Base-by-base conservation (phyloP, 2,113 vertebrate species). In the Thomomys bottae region DNA sequence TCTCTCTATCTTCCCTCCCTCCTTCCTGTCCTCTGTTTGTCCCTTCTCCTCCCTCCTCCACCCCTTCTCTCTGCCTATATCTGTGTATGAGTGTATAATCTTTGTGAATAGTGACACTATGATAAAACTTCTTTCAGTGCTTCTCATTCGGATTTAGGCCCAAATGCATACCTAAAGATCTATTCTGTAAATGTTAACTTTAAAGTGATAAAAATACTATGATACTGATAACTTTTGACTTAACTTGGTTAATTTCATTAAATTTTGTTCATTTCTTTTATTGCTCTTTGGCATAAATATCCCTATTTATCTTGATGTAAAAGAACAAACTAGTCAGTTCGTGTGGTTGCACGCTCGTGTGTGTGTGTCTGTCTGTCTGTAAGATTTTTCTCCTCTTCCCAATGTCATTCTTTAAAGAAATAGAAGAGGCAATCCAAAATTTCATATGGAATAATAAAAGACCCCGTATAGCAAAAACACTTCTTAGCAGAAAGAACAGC, bases 101-200 rank as follows among this genome's bases (percentile, higher is more conserved):
- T 36, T 5, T 10, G 4, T 45, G 15, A 15, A 7, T 12, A 54
- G 49, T 54, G 49, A 17, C 49, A 54, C 1, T 40, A 57, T 80
- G 18, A 54, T 49, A 64, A 4, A 82, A 82, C 18, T n/a, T n/a
- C 3, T 57, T 49, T 72, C n/a, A 30, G 34, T 77, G 36, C 77
- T 67, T 32, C 6, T 84, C 30, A 71, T 38, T 80, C 38, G 26
- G n/a, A 49, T 2, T 70, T 68, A 30, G 45, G 45, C 14, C 36
- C 78, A 64, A 64, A 59, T 6, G 5, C 1, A 57, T n/a, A 24
- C 4, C 40, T 42, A 68, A 72, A 63, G 59, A 67, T 59, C 36
- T 36, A 28, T 68, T 70, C 64, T 75, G 0, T 63, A 78, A 68
- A 72, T 36, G 88, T 96, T 59, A 87, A 36, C 87, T 91, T 92